Evolutionary conservation across 2,113 vertebrate genomes (phyloP), one percentile per base, ranked within the genome.

Genomic region (Eudyptes chrysolophus): DNA sequence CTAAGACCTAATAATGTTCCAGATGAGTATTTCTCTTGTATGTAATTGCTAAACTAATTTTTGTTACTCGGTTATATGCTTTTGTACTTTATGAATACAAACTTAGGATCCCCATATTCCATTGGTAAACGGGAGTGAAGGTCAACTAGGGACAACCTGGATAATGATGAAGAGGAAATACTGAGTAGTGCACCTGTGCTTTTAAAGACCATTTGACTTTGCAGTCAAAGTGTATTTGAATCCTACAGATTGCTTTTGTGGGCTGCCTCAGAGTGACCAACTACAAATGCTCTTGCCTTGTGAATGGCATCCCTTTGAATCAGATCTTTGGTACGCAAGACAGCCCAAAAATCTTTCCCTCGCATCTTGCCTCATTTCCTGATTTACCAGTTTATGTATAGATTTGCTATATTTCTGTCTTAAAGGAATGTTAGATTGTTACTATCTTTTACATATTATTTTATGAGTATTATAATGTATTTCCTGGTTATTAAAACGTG

Each of bases 21-120:
- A 52, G 98, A 99, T 88, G 98, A 99, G 71, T 99, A 98, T 98
- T 99, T 98, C 94, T 98, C 99, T 94, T 99, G 99, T 99, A 98
- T 99, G 99, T 99, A 96, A 72, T 94, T 83, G 49, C 82, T 84
- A 89, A 93, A 94, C 70, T 95, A 96, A 97, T 95, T 93, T 95
- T 91, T 89, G 82, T 88, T 96, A 86, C 38, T 90, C 17, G 1
- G 17, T 85, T 92, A 19, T 20, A 6, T 9, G 2, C 38, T 89
- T 60, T 27, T 70, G 8, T 71, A 13, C 44, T 52, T 87, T 54
- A 68, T 27, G 74, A 95, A 68, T 51, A 30, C 32, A 66, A 48
- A 38, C 11, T 7, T 84, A 76, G 22, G 18, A 68, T 79, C 9
- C 17, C 24, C 4, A 1, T 77, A 30, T 40, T 78, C 29, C 19